phyloP scores from a whole-genome alignment of 2,797 vertebrate species.

The Anguilla obscura region DNA sequence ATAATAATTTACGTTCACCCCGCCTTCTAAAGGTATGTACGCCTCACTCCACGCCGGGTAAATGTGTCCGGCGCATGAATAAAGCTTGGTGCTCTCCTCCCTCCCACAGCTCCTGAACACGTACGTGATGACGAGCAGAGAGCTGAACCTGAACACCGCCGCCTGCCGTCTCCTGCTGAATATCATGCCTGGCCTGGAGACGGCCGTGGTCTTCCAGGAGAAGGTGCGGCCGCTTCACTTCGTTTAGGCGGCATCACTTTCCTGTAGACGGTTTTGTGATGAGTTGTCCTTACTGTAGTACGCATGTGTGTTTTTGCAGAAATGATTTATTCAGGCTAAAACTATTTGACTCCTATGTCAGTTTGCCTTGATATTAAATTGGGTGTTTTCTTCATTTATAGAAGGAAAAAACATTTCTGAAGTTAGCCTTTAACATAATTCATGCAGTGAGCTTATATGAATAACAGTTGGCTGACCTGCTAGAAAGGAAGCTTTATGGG shows the following conservation, averaged over 20 bases:
- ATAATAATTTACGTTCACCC: too few relatives aligned
- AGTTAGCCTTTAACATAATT: neutral
- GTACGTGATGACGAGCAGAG: conserved; percentile 97
- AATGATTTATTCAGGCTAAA: neutral
- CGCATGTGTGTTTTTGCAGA: neutral
- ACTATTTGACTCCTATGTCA: neutral
- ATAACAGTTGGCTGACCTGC: too few relatives aligned
- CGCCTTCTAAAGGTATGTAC: too few relatives aligned
- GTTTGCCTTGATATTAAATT: neutral
- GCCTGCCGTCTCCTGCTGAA: conserved; percentile 94
- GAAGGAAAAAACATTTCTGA: neutral
- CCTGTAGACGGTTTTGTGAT: neutral
- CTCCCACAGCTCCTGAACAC: conserved; percentile 87
- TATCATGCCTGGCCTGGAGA: conserved; percentile 98
- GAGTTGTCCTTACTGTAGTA: neutral
- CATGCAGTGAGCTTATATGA: too few relatives aligned
- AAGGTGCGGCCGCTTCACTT: conserved; percentile 73
- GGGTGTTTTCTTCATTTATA: neutral
- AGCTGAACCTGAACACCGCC: conserved; percentile 88
- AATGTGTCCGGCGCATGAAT: neutral
- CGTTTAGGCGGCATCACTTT: too few relatives aligned
- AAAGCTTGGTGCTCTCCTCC: neutral
- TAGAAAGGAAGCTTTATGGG: neutral
- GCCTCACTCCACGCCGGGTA: too few relatives aligned
- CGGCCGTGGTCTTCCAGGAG: conserved; percentile 97